Evolutionary conservation across 2,888 invertebrate species (phyloP), one percentile per base, ranked within the genome.

Genomic region (Rhagium mordax): DNA sequence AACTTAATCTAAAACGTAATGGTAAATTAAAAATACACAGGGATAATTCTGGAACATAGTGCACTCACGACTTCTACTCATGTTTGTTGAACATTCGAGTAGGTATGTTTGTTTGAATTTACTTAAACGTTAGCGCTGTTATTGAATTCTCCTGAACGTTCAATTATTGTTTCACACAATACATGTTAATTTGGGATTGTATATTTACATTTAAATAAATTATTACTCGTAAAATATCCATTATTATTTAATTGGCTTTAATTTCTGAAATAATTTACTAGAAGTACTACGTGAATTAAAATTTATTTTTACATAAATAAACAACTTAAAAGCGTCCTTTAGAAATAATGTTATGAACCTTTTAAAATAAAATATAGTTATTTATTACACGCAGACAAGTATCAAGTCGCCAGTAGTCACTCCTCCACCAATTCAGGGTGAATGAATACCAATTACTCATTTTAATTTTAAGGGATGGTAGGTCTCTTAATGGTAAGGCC

Each of bases 191-290:
- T 74, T 73, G 60, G 47, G 72, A 78, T 74, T 78, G 78, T 78
- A 75, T 64, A 78, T 78, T 78, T 75, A 71, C 76, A 78, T 74
- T 75, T 55, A 68, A 75, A 74, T 75, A 75, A 77, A 77, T 64
- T 72, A 72, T 64, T 64, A 69, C 70, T 72, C 68, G 69, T 73
- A 64, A 16, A 18, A 20, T 51, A n/a, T 41, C 41, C n/a, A n/a
- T n/a, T 41, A n/a, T 41, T 41, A 41, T n/a, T 41, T 41, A 41
- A n/a, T 1, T 10, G 2, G 41, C n/a, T 41, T 10, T n/a, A 41
- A 41, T 33, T 33, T 33, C 10, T 13, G 13, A 13, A 33, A 33
- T 33, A 33, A 33, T 33, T 6, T 33, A 33, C 8, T 33, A 33
- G 33, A 33, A 3, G 33, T 8, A 10, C 13, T 33, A 33, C 13